These are phyloP conservation scores for Lota lota DNA, from an alignment of 2,113 vertebrate genomes.

Conservation along the genomic window DNA sequence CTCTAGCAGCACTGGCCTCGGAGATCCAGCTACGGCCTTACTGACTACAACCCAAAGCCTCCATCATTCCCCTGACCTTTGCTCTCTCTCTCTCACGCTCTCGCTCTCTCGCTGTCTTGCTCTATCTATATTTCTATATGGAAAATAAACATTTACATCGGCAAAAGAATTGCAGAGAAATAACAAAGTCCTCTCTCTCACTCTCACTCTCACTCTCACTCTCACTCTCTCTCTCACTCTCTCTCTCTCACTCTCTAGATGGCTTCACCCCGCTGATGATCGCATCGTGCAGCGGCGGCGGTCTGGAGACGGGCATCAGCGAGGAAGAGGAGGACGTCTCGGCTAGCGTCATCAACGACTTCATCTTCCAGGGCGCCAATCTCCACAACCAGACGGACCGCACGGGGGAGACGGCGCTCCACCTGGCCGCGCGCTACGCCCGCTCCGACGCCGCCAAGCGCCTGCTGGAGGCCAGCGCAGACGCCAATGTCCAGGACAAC, in stretches of 20 bases:
- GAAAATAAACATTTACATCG: too few relatives aligned
- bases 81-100: too few relatives aligned
- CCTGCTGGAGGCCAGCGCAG: slow-evolving; percentile 92
- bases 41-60: too few relatives aligned
- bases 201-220: neutral
- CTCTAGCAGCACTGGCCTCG: too few relatives aligned
- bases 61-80: too few relatives aligned
- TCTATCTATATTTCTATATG: too few relatives aligned
- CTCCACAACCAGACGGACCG: slow-evolving; percentile 98
- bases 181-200: neutral
- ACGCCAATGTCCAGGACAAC: slow-evolving; percentile 96
- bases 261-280: slow-evolving; percentile 98
- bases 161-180: too few relatives aligned
- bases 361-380: slow-evolving; percentile 95
- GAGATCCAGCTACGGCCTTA: too few relatives aligned
- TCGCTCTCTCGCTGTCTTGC: too few relatives aligned
- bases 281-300: slow-evolving; percentile 94
- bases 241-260: slow-evolving; percentile 68
- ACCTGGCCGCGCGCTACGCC: slow-evolving; percentile 93
- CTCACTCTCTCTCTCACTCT: too few relatives aligned
- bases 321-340: slow-evolving; percentile 93
- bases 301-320: slow-evolving; percentile 90
- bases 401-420: slow-evolving; percentile 91
- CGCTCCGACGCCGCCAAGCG: slow-evolving; percentile 95
- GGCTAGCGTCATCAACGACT: slow-evolving; percentile 91